Evolutionary conservation across 2,113 vertebrate genomes (phyloP), one percentile per base, ranked within the genome.

Genomic region (Thamnophis sirtalis): DNA sequence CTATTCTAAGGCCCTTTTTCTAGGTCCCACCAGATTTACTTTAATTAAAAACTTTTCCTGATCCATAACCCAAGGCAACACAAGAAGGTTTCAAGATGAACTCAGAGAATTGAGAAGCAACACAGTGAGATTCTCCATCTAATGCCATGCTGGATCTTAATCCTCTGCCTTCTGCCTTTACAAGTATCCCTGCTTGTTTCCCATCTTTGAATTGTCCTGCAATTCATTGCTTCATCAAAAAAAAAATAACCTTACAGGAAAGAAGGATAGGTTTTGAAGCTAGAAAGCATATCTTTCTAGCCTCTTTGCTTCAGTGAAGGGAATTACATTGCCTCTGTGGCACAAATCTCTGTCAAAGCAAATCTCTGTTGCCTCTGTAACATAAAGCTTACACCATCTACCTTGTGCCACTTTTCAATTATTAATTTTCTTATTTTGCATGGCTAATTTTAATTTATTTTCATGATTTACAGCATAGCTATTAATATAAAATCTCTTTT

Each of bases 401-500:
- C 24, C 87, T 89, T 93, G n/a, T 50, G 43, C 33, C 89, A 89
- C 2, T 63, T 95, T 33, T 92, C 94, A 90, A 91, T 58, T 0
- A 95, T 93, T 92, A 92, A 95, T 89, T 60, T 49, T 93, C 91
- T 84, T 54, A 11, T 92, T 63, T 94, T 91, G 85, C 21, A 1
- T 58, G 21, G 21, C 68, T 94, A 73, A 89, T 91, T 92, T 90
- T 89, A 51, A 91, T 95, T 0, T 94, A 93, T 92, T 94, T 92
- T 87, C 93, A 84, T 94, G 87, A 96, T 93, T 94, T 93, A 94
- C 63, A 92, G 0, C 58, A n/a, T 0, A 0, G 84, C 93, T 92
- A 94, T 91, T 80, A 95, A 68, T 0, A 0, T 17, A 48, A 87
- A 90, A 91, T 60, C 33, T 93, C 92, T 90, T 88, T 93, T 95